These are phyloP conservation scores for Steinernema khuongi DNA, from an alignment of 1,140 invertebrate genomes.

Conservation along the genomic window DNA sequence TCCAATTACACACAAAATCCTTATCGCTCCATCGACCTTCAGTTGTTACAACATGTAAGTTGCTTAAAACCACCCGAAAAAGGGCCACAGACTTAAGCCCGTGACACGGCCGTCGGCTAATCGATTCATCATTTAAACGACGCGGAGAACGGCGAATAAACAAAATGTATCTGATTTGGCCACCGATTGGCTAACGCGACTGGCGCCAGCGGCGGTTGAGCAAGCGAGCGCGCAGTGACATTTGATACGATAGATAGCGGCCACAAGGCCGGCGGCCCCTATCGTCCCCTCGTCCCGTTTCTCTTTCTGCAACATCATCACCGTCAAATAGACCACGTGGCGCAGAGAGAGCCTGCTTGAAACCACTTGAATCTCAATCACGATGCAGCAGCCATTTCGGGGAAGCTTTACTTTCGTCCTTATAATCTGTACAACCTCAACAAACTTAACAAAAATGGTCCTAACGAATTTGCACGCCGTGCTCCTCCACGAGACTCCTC, in stretches of 20 bases:
- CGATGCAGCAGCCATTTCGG: background rate
- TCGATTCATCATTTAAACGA: too few species aligned
- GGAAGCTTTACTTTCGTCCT: background rate
- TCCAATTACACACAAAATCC: too few species aligned
- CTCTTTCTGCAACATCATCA: background rate
- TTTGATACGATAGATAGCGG: background rate
- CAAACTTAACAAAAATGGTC: background rate
- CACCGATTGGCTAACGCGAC: too few species aligned
- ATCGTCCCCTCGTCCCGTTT: background rate
- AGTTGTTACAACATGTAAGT: too few species aligned
- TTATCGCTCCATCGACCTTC: too few species aligned
- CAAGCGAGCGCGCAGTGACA: slow-evolving; percentile 5
- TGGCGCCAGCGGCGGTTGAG: background rate
- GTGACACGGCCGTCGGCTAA: too few species aligned
- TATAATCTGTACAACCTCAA: background rate
- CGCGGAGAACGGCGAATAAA: too few species aligned
- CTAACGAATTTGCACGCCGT: slow-evolving; percentile 66
- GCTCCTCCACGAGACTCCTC: slow-evolving; percentile 63
- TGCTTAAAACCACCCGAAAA: too few species aligned
- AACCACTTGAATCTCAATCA: slow-evolving; percentile 6
- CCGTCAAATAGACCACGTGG: background rate
- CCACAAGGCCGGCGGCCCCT: background rate
- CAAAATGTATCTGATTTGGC: too few species aligned
- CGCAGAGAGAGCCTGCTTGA: background rate
- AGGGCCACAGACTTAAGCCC: too few species aligned